phyloP scores from a whole-genome alignment of 1,140 invertebrate species.

The Ips typographus region DNA sequence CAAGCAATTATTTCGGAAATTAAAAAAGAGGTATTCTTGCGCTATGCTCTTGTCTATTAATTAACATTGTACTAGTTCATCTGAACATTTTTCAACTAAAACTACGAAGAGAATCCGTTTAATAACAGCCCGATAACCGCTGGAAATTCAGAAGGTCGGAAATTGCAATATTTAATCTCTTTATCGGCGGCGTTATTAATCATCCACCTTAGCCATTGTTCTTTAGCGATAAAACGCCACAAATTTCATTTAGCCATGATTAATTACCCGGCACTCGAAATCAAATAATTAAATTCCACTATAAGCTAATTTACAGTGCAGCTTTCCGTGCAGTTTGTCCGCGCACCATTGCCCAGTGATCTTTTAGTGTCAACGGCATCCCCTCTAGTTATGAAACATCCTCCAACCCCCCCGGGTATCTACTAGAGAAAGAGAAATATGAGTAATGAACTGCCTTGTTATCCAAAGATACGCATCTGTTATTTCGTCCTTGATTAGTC shows the following conservation, averaged over 20 bases:
- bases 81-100: neutral
- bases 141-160: constrained; percentile 23
- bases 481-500: constrained; percentile 26
- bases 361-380: constrained; percentile 34
- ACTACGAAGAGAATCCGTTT: constrained; percentile 1
- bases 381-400: constrained; percentile 31
- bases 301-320: constrained; percentile 1
- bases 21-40: no score
- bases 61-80: no score
- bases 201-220: constrained; percentile 31
- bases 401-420: constrained; percentile 27
- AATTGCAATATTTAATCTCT: constrained; percentile 34
- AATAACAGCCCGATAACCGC: neutral
- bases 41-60: no score
- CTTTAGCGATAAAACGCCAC: constrained; percentile 30
- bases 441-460: constrained; percentile 37
- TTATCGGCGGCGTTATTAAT: constrained; percentile 32
- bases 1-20: no score
- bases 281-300: neutral
- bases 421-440: constrained; percentile 17
- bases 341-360: constrained; percentile 6
- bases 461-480: constrained; percentile 37
- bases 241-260: constrained; percentile 29
- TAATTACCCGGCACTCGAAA: constrained; percentile 22
- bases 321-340: constrained; percentile 20